phyloP scores from a whole-genome alignment of 2,888 invertebrate species.

The Allophyes oxyacanthae region DNA sequence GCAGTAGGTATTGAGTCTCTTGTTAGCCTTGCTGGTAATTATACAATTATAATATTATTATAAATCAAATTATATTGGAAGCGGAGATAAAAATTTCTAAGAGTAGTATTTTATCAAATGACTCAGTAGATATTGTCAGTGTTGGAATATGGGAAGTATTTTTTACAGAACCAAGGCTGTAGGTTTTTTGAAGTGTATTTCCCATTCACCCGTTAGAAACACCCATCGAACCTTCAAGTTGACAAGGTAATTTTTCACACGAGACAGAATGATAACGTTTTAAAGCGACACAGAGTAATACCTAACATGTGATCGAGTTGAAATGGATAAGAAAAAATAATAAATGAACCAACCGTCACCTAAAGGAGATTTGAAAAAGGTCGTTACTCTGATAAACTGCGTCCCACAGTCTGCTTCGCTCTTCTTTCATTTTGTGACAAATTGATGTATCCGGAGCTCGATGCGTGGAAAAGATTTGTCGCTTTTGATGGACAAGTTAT shows the following conservation, averaged over 20 bases:
- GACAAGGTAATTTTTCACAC: slow-evolving; percentile 79
- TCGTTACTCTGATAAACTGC: slow-evolving; percentile 87
- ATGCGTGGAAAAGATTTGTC: slow-evolving; percentile 40
- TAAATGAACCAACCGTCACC: slow-evolving; percentile 86
- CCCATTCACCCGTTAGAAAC: slow-evolving; percentile 45
- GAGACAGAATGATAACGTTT: slow-evolving; percentile 82
- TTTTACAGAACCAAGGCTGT: no score
- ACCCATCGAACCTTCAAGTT: slow-evolving; percentile 62
- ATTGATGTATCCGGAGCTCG: slow-evolving; percentile 62
- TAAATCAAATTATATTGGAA: no score
- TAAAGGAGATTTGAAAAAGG: slow-evolving; percentile 85
- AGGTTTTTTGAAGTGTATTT: slow-evolving; percentile 4
- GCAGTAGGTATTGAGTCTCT: no score
- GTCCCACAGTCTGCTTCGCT: slow-evolving; percentile 75
- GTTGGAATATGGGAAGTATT: no score
- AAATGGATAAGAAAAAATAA: slow-evolving; percentile 87
- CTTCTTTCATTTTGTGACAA: slow-evolving; percentile 72
- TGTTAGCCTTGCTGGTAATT: no score
- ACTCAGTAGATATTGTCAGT: no score
- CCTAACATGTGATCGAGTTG: slow-evolving; percentile 83
- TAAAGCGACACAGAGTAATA: slow-evolving; percentile 81
- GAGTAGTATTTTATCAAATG: no score
- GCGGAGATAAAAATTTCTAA: no score
- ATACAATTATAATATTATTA: no score
- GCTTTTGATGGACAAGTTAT: slow-evolving; percentile 45